These are phyloP conservation scores for Rhinogobius similis DNA, from an alignment of 2,113 vertebrate species.

Conservation along the genomic window DNA sequence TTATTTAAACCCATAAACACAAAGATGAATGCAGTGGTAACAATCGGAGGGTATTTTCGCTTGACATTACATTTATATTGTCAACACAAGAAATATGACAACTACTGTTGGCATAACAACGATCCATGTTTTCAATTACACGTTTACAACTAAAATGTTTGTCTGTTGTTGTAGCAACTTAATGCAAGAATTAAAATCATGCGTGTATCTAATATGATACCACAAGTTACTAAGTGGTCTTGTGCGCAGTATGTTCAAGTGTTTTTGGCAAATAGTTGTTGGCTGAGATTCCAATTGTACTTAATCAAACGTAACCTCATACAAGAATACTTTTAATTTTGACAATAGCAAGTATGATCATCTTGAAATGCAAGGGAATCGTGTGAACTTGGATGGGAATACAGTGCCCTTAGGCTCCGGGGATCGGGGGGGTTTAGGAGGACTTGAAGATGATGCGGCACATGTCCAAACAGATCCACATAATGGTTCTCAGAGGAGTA, in stretches of 20 bases:
- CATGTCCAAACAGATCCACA: background rate
- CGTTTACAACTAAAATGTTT: background rate
- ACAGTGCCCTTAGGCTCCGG: background rate
- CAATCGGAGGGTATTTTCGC: background rate
- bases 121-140: background rate
- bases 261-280: too few species aligned
- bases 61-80: background rate
- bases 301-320: too few species aligned
- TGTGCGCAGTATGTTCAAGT: background rate
- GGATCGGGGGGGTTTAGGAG: background rate
- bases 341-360: background rate
- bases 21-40: background rate
- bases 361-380: background rate
- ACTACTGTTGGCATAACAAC: background rate
- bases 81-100: background rate
- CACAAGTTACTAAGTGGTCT: background rate
- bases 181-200: background rate
- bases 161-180: background rate
- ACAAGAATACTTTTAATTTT: background rate
- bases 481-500: conserved; percentile 16
- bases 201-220: background rate
- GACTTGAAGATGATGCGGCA: conserved; percentile 8
- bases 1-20: background rate
- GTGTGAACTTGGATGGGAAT: background rate
- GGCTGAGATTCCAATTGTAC: background rate